Conservation (phyloP, 2,113 vertebrate genomes). For the Syngnathus scovelli region DNA sequence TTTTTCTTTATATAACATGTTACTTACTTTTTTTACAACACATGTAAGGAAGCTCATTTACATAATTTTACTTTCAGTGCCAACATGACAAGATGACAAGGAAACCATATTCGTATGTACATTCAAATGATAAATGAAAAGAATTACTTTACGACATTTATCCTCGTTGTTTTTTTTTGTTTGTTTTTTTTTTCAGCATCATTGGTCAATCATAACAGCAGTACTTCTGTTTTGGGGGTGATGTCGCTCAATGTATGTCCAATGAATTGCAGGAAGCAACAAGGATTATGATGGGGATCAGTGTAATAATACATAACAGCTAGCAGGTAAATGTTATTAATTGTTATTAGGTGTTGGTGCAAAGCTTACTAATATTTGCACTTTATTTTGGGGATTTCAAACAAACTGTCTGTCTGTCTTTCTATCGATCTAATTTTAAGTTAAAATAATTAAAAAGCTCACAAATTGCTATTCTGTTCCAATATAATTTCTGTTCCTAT, state of each 20-base stretch:
- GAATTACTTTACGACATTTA: neutral
- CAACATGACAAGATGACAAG: neutral
- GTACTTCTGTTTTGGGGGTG: neutral
- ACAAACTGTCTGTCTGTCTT: too few relatives aligned
- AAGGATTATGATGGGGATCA: neutral
- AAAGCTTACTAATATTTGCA: too few relatives aligned
- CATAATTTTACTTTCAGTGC: constrained; percentile 7
- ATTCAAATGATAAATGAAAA: neutral
- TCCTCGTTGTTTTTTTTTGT: neutral
- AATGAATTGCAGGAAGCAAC: neutral
- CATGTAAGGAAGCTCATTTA: neutral
- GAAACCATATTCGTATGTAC: neutral
- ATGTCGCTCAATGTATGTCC: neutral
- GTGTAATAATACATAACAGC: neutral
- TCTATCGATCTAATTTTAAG: too few relatives aligned
- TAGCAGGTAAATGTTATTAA: too few relatives aligned
- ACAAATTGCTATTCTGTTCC: too few relatives aligned
- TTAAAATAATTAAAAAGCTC: too few relatives aligned
- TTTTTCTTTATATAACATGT: neutral
- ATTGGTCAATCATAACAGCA: neutral
- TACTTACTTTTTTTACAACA: constrained; percentile 3
- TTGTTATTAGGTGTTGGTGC: too few relatives aligned
- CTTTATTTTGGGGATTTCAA: too few relatives aligned
- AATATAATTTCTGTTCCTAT: too few relatives aligned
- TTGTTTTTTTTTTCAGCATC: neutral